Percentiles rank a stretch among this genome's conserved stretches.
Evolutionary conservation across 2,797 vertebrate genomes (phyloP).

Genomic region (Anomalospiza imberbis): DNA sequence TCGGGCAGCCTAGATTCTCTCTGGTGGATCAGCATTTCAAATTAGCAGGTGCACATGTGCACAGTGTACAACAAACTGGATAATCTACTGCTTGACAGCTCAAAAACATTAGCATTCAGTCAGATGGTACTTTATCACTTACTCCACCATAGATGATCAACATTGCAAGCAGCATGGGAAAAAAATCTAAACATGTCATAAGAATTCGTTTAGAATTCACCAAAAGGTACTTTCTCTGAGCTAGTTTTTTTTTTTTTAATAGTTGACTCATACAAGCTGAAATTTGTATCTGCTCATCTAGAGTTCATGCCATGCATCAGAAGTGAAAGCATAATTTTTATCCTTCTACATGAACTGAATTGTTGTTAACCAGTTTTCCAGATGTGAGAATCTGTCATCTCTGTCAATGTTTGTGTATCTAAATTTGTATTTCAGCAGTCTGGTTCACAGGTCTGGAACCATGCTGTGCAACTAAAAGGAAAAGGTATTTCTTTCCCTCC

Average conservation of each 20-base stretch:
- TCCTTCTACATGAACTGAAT: constrained; percentile 63
- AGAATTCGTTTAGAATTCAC: constrained; percentile 10
- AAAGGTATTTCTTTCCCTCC: constrained; percentile 64
- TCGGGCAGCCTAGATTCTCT: constrained; percentile 35
- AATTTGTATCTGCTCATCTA: constrained; percentile 63
- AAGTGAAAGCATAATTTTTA: constrained; percentile 69
- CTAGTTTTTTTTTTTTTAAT: background rate
- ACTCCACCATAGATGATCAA: background rate
- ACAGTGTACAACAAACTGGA: background rate
- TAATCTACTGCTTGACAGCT: constrained; percentile 20
- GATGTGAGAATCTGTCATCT: constrained; percentile 72
- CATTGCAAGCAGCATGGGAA: background rate
- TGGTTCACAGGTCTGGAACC: constrained; percentile 50
- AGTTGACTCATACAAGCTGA: constrained; percentile 31
- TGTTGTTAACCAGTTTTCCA: constrained; percentile 74
- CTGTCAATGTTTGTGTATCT: constrained; percentile 51
- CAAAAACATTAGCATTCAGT: constrained; percentile 11
- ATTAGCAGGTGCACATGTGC: constrained; percentile 46
- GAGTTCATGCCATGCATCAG: constrained; percentile 52
- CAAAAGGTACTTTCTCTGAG: constrained; percentile 32
- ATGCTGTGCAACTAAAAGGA: constrained; percentile 43
- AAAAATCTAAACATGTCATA: background rate
- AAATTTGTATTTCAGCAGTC: constrained; percentile 54
- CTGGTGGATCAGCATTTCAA: constrained; percentile 59
- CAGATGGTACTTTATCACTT: constrained; percentile 27